Evolutionary conservation across 2,888 invertebrate genomes (phyloP), one percentile per base, ranked within the genome.

Genomic region (Lapara coniferarum): DNA sequence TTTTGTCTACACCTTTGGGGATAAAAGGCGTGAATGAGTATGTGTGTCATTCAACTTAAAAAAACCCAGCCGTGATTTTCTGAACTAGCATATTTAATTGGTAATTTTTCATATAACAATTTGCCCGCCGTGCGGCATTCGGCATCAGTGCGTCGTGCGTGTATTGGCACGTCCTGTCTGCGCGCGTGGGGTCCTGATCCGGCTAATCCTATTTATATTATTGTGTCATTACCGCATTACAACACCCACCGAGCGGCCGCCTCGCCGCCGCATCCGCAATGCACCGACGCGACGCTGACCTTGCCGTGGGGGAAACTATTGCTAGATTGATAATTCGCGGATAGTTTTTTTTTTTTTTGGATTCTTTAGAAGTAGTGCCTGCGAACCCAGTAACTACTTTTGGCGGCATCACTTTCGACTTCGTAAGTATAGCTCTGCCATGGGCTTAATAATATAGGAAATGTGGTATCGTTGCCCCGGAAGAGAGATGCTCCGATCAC

Each of bases 121-220:
- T 53, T 44, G 53, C 63, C 53, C 14, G 52, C 30, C 8, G 52
- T 46, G 44, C 37, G 16, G 3, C 12, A 13, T 19, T 44, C 53
- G 14, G 10, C 44, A 63, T 37, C 59, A 59, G 12, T 56, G 56
- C 63, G 66, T 10, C 55, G 70, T 73, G 69, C 76, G 80, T 81
- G 88, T 89, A 90, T 89, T 89, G 87, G 86, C 80, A 78, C 92
- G 88, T 93, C 93, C 93, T 91, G 92, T 90, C 90, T 89, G 80
- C 86, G 85, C 88, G 92, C 92, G 93, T 92, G 93, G 93, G 93
- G 92, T 82, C 89, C 87, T 84, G 83, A 83, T 84, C 82, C 85
- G 71, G 77, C 85, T 92, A 92, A 92, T 92, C 88, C 88, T 88
- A 90, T 92, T 92, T 89, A 87, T 89, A 87, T 87, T 89, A 89